Evolutionary conservation across 2,797 vertebrate genomes (phyloP), one percentile per base, ranked within the genome.

Genomic region (Sphaeramia orbicularis): DNA sequence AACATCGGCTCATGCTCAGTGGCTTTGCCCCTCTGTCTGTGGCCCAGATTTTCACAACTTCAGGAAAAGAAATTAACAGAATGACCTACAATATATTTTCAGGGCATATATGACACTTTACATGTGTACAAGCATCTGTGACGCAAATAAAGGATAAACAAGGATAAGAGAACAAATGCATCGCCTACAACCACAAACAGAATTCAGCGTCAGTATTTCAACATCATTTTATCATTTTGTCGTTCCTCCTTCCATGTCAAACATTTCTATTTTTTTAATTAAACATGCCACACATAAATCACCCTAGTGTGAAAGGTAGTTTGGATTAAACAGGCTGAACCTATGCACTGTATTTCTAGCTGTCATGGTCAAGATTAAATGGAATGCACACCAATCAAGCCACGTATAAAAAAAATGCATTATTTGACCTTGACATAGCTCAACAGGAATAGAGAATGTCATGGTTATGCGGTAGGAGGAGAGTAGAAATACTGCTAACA

Each of bases 1-100:
- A 50, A 76, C 59, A 57, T 74, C 61, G 59, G 45, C 42, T 52
- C 49, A 27, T 32, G 66, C 69, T 76, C 60, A 48, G 38, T 18
- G 27, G 54, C 55, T 40, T 49, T 71, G 40, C 66, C 24, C 24
- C 14, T 65, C 45, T 32, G 19, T 67, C 40, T 64, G 40, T 40
- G 47, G 44, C 52, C 49, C 53, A 42, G 3, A 43, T 69, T 64
- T 49, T 68, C 63, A 30, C 27, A 30, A n/a, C n/a, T n/a, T n/a
- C 27, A 30, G 27, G 7, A 30, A 30, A 30, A 30, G 27, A 7
- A 30, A 30, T 30, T 7, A 4, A 30, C 27, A 30, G 3, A 30
- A 30, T 4, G 7, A 30, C 7, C n/a, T n/a, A n/a, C n/a, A n/a
- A 30, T 30, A 7, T 4, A 30, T 30, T 4, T 30, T 7, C 7